Evolutionary conservation across 2,797 vertebrate genomes (phyloP).

Genomic region (Huso huso): DNA sequence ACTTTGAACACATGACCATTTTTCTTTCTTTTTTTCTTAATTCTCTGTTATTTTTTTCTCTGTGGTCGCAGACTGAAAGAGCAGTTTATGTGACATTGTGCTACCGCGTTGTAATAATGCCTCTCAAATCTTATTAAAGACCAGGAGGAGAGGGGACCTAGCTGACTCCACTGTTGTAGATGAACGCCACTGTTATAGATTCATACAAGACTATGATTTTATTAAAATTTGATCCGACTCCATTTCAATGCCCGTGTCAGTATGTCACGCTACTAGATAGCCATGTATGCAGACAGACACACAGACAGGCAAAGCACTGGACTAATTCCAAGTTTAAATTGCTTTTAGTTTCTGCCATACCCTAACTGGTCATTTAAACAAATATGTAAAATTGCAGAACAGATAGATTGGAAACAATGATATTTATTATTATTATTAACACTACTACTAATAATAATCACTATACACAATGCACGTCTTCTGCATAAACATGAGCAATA

Average conservation of each 20-base stretch:
- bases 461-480: too few relatives aligned
- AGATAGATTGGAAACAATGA: too few relatives aligned
- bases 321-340: too few relatives aligned
- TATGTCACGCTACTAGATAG: too few relatives aligned
- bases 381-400: too few relatives aligned
- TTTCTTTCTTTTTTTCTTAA: slow-evolving; percentile 53
- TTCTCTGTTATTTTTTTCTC: slow-evolving; percentile 47
- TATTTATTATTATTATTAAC: too few relatives aligned
- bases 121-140: slow-evolving; percentile 77
- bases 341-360: too few relatives aligned
- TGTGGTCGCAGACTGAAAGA: slow-evolving; percentile 61
- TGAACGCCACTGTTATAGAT: slow-evolving; percentile 63
- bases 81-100: slow-evolving; percentile 69
- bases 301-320: too few relatives aligned
- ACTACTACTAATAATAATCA: too few relatives aligned
- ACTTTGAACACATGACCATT: slow-evolving; percentile 70
- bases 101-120: slow-evolving; percentile 68
- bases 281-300: too few relatives aligned
- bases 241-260: not conserved
- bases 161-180: slow-evolving; percentile 72
- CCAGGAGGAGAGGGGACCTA: slow-evolving; percentile 67
- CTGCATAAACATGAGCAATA: too few relatives aligned
- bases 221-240: slow-evolving; percentile 73
- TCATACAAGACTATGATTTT: slow-evolving; percentile 68
- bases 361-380: too few relatives aligned